Evolutionary conservation across 1,140 invertebrate species (phyloP).

Genomic region (Scaptomyza pallida): DNA sequence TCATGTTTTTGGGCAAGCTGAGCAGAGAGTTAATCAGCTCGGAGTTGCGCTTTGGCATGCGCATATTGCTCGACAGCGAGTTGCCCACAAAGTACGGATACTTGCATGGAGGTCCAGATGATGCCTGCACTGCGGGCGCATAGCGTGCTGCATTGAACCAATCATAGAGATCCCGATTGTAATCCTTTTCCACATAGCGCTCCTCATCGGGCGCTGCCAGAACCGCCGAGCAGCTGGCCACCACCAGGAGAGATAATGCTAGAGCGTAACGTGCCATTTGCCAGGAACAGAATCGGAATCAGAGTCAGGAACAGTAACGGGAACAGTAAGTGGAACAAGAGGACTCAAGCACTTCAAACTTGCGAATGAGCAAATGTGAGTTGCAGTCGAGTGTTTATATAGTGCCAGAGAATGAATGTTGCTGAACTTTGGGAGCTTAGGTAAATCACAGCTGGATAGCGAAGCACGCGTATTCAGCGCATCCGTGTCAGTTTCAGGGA

Average conservation of each 20-base stretch:
- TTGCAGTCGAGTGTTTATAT: constrained; percentile 41
- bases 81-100: constrained; percentile 65
- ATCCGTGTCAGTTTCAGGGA: constrained; percentile 64
- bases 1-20: constrained; percentile 89
- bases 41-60: constrained; percentile 87
- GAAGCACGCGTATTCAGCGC: constrained; percentile 45
- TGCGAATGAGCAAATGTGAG: constrained; percentile 51
- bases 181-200: constrained; percentile 81
- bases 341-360: constrained; percentile 35
- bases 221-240: constrained; percentile 34
- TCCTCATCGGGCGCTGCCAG: constrained; percentile 78
- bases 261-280: constrained; percentile 45
- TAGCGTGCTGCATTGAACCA: constrained; percentile 65
- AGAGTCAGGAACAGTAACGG: background rate
- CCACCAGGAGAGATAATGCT: constrained; percentile 25
- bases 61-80: constrained; percentile 46
- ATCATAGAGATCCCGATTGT: constrained; percentile 70
- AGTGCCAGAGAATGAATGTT: constrained; percentile 16
- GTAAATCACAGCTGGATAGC: constrained; percentile 63
- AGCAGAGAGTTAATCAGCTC: constrained; percentile 90
- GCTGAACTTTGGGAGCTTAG: constrained; percentile 29
- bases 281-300: background rate
- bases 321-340: no score
- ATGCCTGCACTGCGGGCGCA: constrained; percentile 35
- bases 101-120: constrained; percentile 49